Conservation (phyloP, 2,113 vertebrate species). For the Chaetops frenatus region DNA sequence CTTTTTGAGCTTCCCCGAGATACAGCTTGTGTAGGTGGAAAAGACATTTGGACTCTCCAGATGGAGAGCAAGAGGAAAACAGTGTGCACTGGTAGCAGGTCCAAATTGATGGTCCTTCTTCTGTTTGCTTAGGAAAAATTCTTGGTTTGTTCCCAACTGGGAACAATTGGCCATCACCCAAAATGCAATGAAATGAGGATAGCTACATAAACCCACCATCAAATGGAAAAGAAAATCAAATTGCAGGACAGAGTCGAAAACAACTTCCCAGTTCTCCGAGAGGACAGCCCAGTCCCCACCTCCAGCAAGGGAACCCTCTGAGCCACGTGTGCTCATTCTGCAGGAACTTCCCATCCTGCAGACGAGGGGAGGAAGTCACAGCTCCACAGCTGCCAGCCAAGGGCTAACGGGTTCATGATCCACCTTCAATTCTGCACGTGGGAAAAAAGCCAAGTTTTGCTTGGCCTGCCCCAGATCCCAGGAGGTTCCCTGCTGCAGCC, state of each 20-base stretch:
- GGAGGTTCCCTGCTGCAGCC: neutral
- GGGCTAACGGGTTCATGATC: neutral
- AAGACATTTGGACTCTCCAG: neutral
- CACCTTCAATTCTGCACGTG: neutral
- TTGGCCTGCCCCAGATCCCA: neutral
- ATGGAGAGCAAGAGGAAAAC: neutral
- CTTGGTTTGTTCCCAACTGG: neutral
- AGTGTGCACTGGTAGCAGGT: neutral
- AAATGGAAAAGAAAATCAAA: neutral
- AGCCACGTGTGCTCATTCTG: accelerated
- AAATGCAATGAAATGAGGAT: neutral
- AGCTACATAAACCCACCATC: neutral
- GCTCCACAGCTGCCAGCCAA: neutral
- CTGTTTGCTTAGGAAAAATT: neutral
- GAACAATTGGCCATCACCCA: neutral
- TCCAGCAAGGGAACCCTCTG: neutral
- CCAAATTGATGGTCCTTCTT: neutral
- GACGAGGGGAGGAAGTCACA: neutral
- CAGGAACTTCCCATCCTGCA: neutral
- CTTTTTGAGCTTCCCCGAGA: neutral
- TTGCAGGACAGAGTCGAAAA: neutral
- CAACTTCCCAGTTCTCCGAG: neutral
- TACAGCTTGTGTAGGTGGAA: neutral
- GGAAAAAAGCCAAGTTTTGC: neutral
- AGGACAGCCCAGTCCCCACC: neutral